Conservation (phyloP, 2,888 invertebrate genomes). For the Chymomyza fuscimana region DNA sequence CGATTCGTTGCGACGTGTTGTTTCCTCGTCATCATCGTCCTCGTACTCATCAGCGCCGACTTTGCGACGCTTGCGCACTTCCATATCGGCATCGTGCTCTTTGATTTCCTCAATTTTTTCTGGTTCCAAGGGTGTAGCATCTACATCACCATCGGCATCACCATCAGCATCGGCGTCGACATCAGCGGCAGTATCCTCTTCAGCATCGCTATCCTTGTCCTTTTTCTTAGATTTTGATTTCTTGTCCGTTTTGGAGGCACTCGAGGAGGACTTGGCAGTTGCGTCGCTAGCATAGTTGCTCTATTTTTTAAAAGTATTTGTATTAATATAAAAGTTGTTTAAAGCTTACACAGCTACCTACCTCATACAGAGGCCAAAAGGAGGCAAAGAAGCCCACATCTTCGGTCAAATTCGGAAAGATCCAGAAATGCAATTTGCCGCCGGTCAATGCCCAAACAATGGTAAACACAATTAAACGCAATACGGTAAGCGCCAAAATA, state of each 20-base stretch:
- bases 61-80: slow-evolving; percentile 73
- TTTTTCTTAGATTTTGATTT: slow-evolving; percentile 83
- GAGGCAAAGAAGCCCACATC: slow-evolving; percentile 99
- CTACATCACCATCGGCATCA: slow-evolving; percentile 86
- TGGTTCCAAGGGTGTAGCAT: slow-evolving; percentile 77
- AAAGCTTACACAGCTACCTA: slow-evolving; percentile 70
- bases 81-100: slow-evolving; percentile 78
- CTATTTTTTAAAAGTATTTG: slow-evolving; percentile 48
- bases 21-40: slow-evolving; percentile 50
- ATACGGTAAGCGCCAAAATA: slow-evolving; percentile 92
- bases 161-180: slow-evolving; percentile 84
- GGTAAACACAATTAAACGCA: slow-evolving; percentile 95
- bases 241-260: slow-evolving; percentile 81
- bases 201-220: slow-evolving; percentile 90
- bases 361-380: slow-evolving; percentile 97
- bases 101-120: slow-evolving; percentile 78
- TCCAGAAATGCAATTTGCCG: slow-evolving; percentile 96
- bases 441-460: slow-evolving; percentile 92
- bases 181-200: slow-evolving; percentile 84
- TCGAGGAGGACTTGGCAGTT: slow-evolving; percentile 74
- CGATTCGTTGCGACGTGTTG: slow-evolving; percentile 28
- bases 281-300: slow-evolving; percentile 88
- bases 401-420: slow-evolving; percentile 99
- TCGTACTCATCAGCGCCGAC: slow-evolving; percentile 61
- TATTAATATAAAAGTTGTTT: neutral